These are phyloP conservation scores for Rousettus leschenaultii DNA, from an alignment of 2,113 vertebrate species.

Conservation along the genomic window DNA sequence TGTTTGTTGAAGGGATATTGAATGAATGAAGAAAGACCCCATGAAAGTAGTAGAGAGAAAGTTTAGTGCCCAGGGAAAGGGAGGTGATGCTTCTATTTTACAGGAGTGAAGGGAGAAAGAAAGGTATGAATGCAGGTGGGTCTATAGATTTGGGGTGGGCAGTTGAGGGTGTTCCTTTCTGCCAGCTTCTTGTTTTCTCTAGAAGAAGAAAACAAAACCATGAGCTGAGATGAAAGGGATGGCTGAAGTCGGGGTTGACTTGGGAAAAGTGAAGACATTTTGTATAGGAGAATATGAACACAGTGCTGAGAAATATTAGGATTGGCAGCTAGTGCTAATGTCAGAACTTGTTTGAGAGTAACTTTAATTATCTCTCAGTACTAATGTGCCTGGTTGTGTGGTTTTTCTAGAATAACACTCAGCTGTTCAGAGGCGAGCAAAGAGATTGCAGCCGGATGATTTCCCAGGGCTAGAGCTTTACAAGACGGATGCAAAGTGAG, in stretches of 20 bases:
- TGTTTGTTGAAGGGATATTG: neutral
- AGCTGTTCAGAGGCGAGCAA: neutral
- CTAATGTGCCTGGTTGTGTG: neutral
- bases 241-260: neutral
- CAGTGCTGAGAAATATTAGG: neutral
- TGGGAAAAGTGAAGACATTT: neutral
- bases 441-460: neutral
- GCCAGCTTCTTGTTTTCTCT: neutral
- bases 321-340: neutral
- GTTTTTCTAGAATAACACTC: neutral
- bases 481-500: neutral
- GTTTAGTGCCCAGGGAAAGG: neutral
- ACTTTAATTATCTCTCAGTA: neutral
- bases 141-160: neutral
- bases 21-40: neutral
- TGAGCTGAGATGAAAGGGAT: neutral
- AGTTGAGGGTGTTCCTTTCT: neutral
- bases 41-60: neutral
- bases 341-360: neutral
- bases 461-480: neutral
- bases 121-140: fast-evolving
- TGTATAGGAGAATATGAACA: neutral
- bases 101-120: neutral
- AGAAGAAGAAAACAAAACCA: neutral
- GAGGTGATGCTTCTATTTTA: neutral